Conservation (phyloP, 2,113 vertebrate species). For the Oryzias melastigma region DNA sequence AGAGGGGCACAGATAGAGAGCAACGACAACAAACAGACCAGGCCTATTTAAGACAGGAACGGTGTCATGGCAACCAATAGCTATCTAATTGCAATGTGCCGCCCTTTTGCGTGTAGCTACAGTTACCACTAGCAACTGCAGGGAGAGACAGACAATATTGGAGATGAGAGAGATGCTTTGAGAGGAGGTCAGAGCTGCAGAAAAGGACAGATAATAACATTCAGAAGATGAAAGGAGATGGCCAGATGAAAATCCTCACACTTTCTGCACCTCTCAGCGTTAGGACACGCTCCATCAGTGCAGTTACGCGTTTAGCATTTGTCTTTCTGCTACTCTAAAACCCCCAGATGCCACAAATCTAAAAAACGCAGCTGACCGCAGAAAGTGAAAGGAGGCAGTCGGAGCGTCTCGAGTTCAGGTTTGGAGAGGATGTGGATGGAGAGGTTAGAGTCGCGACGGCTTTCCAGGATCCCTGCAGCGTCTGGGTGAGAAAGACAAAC, state of each 20-base stretch:
- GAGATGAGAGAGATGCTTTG: slow-evolving; percentile 40
- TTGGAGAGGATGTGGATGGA: slow-evolving; percentile 39
- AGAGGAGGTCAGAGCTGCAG: slow-evolving; percentile 37
- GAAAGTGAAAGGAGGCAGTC: slow-evolving; percentile 62
- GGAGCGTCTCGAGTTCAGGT: slow-evolving; percentile 60
- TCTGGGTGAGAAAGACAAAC: slow-evolving; percentile 51
- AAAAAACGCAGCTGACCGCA: slow-evolving; percentile 34
- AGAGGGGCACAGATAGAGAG: slow-evolving; percentile 29
- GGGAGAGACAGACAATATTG: slow-evolving; percentile 45
- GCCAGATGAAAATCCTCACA: slow-evolving; percentile 7
- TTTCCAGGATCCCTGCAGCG: slow-evolving; percentile 46
- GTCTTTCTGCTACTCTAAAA: slow-evolving; percentile 23
- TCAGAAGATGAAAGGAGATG: slow-evolving; percentile 2
- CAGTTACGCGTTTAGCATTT: slow-evolving; percentile 30
- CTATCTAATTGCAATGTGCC: slow-evolving; percentile 77
- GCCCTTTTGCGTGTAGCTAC: slow-evolving; percentile 66
- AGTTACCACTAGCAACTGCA: slow-evolving; percentile 78
- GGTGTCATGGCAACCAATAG: slow-evolving; percentile 80
- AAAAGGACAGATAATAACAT: not conserved
- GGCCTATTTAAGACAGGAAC: slow-evolving; percentile 70
- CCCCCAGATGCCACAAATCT: slow-evolving; percentile 35
- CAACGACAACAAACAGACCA: slow-evolving; percentile 75
- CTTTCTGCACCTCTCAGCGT: slow-evolving; percentile 15
- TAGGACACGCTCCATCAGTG: slow-evolving; percentile 3
- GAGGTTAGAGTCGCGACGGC: slow-evolving; percentile 31